Evolutionary conservation across 2,888 invertebrate genomes (phyloP).

Genomic region (Myopa testacea): DNA sequence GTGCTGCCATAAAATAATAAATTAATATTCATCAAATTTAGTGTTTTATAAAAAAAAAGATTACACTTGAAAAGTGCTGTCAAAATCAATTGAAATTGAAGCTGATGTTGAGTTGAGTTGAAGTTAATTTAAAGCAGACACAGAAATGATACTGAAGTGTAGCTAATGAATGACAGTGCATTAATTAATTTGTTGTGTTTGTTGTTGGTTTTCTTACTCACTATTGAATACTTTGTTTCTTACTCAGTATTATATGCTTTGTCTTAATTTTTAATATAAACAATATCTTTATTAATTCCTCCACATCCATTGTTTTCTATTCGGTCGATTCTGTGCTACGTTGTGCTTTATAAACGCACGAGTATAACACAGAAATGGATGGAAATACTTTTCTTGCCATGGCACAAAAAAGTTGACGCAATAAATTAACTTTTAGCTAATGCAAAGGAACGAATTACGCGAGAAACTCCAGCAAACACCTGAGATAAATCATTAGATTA

Average conservation of each 20-base stretch:
- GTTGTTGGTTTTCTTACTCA: neutral
- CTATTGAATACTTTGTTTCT: neutral
- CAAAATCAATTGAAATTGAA: conserved; percentile 14
- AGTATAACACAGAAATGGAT: too few species aligned
- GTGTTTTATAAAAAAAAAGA: neutral
- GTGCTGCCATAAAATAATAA: neutral
- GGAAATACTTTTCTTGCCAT: neutral
- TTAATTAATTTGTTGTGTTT: neutral
- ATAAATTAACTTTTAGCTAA: conserved; percentile 34
- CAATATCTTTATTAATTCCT: conserved; percentile 26
- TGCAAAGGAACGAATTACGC: conserved; percentile 58
- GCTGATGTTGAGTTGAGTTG: neutral
- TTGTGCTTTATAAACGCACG: too few species aligned
- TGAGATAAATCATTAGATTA: conserved; percentile 64
- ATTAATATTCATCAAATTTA: conserved; percentile 20
- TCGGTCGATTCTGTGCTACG: neutral
- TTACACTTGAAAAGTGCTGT: neutral
- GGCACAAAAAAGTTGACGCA: conserved; percentile 21
- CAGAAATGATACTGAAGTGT: neutral
- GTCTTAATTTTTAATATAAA: conserved; percentile 9
- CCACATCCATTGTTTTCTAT: neutral
- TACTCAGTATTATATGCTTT: neutral
- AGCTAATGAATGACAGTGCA: neutral
- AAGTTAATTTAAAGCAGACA: neutral
- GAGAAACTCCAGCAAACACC: conserved; percentile 61